Conservation (phyloP, 1,140 invertebrate genomes). For the Muscidifurax raptorellus region DNA sequence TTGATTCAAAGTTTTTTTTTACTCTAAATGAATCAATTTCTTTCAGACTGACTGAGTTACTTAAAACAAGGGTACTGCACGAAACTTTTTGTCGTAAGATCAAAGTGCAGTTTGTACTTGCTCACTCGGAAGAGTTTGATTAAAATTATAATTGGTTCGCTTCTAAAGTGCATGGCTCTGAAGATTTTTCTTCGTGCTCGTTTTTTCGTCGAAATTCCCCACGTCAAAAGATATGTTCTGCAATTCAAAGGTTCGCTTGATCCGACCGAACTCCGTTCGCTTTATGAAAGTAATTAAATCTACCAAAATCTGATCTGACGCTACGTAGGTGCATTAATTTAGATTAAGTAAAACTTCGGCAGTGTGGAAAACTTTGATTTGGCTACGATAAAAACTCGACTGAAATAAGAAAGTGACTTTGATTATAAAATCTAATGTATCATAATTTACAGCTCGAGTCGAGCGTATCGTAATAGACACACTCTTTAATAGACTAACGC, state of each 20-base stretch:
- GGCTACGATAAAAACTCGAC: background rate
- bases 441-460: background rate
- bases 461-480: background rate
- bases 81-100: slow-evolving; percentile 35
- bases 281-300: background rate
- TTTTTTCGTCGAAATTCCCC: background rate
- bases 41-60: slow-evolving; percentile 21
- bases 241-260: background rate
- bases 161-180: background rate
- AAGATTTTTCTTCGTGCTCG: background rate
- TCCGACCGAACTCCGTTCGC: background rate
- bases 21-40: slow-evolving; percentile 21
- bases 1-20: background rate
- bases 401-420: no score
- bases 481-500: background rate
- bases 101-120: slow-evolving; percentile 31
- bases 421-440: background rate
- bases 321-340: background rate
- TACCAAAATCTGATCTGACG: background rate
- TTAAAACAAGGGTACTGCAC: background rate
- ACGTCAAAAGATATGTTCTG: background rate
- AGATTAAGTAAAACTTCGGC: background rate
- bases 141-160: slow-evolving; percentile 40
- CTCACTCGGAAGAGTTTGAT: slow-evolving; percentile 39
- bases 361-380: background rate